phyloP scores from a whole-genome alignment of 1,140 invertebrate genomes.

The Drosophila subpulchrella region DNA sequence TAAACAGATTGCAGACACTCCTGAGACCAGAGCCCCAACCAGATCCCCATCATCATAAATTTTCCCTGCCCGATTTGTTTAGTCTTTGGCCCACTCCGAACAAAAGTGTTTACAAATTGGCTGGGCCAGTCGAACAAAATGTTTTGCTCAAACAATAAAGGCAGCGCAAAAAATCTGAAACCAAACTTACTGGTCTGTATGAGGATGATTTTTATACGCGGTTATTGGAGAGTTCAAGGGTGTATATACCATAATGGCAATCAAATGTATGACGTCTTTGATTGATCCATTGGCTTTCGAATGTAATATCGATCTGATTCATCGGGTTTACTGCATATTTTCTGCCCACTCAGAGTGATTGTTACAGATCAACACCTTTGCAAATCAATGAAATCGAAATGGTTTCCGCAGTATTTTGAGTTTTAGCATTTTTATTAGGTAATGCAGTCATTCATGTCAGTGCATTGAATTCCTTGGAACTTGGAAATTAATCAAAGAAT shows the following conservation, averaged over 20 bases:
- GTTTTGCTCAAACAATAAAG: constrained; percentile 63
- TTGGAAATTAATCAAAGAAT: background rate
- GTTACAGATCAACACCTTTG: constrained; percentile 1
- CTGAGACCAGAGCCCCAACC: constrained; percentile 30
- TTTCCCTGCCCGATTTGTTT: constrained; percentile 60
- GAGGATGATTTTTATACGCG: constrained; percentile 1
- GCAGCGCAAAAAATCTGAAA: constrained; percentile 31
- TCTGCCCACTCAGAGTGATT: background rate
- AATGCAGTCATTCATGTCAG: background rate
- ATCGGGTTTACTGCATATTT: background rate
- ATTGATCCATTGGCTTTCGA: background rate
- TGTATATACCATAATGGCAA: background rate
- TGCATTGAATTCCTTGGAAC: constrained; percentile 2
- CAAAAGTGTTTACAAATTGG: constrained; percentile 73
- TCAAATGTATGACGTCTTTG: background rate
- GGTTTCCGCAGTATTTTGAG: constrained; percentile 1
- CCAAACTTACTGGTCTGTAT: constrained; percentile 35
- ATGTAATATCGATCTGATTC: constrained; percentile 7
- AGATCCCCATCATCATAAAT: constrained; percentile 54
- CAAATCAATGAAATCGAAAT: constrained; percentile 9
- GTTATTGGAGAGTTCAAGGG: constrained; percentile 33
- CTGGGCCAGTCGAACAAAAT: constrained; percentile 40
- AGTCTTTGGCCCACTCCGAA: constrained; percentile 52
- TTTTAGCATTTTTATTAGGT: background rate
- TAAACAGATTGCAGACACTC: constrained; percentile 55